Evolutionary conservation across 2,113 vertebrate species (phyloP).

Genomic region (Spheniscus mendiculus): DNA sequence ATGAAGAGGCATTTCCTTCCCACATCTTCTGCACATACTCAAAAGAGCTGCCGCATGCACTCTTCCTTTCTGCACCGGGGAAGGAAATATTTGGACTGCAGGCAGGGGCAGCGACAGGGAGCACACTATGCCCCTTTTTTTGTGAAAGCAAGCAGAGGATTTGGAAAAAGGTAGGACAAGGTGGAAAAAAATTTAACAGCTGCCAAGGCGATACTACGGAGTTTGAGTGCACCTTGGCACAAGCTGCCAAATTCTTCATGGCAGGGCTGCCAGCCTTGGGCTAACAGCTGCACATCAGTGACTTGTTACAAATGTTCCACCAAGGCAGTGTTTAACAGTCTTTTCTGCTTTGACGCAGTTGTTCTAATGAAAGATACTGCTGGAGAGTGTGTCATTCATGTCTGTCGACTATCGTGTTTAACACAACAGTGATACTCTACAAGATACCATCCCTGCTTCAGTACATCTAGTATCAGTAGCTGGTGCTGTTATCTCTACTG

Average conservation of each 20-base stretch:
- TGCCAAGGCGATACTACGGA: not conserved
- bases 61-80: not conserved
- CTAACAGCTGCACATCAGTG: not conserved
- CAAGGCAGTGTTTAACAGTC: not conserved
- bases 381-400: not conserved
- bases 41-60: not conserved
- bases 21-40: not conserved
- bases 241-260: not conserved
- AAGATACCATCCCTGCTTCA: not conserved
- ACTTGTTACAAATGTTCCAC: not conserved
- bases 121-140: not conserved
- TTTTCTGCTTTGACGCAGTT: not conserved
- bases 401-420: not conserved
- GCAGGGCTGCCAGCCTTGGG: fast-evolving
- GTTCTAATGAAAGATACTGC: not conserved
- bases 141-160: not conserved
- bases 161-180: not conserved
- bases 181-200: not conserved
- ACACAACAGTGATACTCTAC: not conserved
- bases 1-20: not conserved
- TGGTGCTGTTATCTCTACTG: not conserved
- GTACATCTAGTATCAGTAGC: not conserved
- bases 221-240: not conserved
- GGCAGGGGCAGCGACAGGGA: not conserved
- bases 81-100: not conserved